These are phyloP conservation scores for Theristicus caerulescens DNA, from an alignment of 2,113 vertebrate species.

Conservation along the genomic window DNA sequence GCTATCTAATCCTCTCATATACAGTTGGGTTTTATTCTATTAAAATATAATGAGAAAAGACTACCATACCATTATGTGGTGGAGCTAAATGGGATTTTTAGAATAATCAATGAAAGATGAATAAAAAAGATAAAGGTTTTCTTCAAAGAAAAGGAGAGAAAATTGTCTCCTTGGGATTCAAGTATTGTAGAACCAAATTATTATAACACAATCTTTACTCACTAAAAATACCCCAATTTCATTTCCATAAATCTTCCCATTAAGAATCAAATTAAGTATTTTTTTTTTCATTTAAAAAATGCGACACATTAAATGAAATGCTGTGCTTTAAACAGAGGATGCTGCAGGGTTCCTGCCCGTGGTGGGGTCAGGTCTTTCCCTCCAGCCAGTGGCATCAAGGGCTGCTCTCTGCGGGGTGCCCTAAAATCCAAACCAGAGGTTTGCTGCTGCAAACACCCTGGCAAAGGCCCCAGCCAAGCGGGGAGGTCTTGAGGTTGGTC, in stretches of 20 bases:
- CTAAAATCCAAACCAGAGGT: neutral
- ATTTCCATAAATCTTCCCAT: conserved; percentile 44
- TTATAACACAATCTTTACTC: conserved; percentile 43
- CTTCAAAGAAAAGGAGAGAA: conserved; percentile 43
- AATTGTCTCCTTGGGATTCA: conserved; percentile 53
- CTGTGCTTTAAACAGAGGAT: neutral
- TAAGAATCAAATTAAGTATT: conserved; percentile 30
- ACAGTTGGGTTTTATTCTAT: conserved; percentile 61
- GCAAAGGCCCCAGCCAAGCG: neutral
- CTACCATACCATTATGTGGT: conserved; percentile 58
- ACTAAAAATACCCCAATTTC: conserved; percentile 32
- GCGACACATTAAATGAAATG: neutral
- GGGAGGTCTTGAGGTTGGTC: neutral
- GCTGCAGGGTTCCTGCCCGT: neutral
- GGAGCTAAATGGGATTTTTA: conserved; percentile 65
- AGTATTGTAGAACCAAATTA: conserved; percentile 27
- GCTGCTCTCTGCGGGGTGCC: neutral
- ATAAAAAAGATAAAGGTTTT: conserved; percentile 63
- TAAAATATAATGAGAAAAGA: conserved; percentile 72
- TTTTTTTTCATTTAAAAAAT: neutral
- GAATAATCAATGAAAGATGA: conserved; percentile 71
- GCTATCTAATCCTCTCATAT: conserved; percentile 32
- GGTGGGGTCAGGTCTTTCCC: neutral
- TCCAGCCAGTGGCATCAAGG: neutral
- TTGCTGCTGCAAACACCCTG: neutral